Evolutionary conservation across 23 tunicate species (phyloP), one percentile per base, ranked within the genome.

Genomic region (Oikopleura vanhoeffeni): DNA sequence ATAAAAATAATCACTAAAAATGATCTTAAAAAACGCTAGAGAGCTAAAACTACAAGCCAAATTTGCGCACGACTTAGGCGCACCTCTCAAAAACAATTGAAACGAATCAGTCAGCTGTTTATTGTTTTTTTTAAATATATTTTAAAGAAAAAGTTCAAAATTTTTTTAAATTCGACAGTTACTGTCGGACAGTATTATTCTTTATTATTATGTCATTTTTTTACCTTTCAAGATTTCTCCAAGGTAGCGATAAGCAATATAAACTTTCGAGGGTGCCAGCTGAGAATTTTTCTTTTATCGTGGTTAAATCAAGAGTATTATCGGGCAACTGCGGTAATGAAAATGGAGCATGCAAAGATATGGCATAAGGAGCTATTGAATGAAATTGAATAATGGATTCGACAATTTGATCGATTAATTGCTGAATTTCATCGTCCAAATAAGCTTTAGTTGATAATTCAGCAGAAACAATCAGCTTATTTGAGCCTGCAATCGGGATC

Each of bases 311-410:
- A 24, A 71, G 79, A 2, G 79, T 71, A 38, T 38, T 38, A 71
- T 71, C 79, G 27, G 79, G 38, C 27, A 18, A 2, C 32, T 71
- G 79, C 27, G 79, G 79, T 2, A 71, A 38, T 2, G 79, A 71
- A 38, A 71, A 71, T 2, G 79, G 79, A 71, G 79, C 79, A 38
- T 71, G 79, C 27, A 71, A 38, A 71, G 79, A 71, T 18, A 71
- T 71, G 79, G 79, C 27, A 71, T 71, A 71, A 71, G 79, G 79
- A 32, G 34, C 35, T 2, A 71, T 71, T 13, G 34, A 18, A 71
- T 71, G 79, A 13, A 71, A 71, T 30, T 71, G 79, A 18, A 71
- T 30, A 3, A 71, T 13, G 3, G 34, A 18, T 13, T 71, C 79
- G 2, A 71, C 79, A 28, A 71, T 30, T 71, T 18, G 35, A 32